Base-by-base conservation (phyloP, 2,113 vertebrate genomes). In the Callipepla californica region DNA sequence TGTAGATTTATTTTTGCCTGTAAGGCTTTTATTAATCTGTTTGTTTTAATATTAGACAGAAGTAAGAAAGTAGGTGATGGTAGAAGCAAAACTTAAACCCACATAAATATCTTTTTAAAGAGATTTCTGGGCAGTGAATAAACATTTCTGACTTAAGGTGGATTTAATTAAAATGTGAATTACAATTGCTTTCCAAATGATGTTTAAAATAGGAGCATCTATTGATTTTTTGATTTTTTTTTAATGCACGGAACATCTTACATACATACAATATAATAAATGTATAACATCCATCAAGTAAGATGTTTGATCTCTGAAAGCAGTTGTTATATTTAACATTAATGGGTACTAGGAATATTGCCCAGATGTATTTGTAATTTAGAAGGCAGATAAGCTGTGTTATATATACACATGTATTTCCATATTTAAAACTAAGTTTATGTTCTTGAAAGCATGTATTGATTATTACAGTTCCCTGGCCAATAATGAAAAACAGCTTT, bases 81-180 rank as follows among this genome's bases (percentile, higher is more conserved):
- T 69, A 59, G 79, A 87, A 48, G 32, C 16, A 94, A 79, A 87
- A 78, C 45, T 55, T 94, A 90, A 87, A 90, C 72, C 47, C 78
- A 74, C 36, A 15, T 36, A 88, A 55, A 23, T 22, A 38, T 67
- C 28, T n/a, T 85, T 90, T 68, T 73, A 40, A 23, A 81, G 85
- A 77, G 36, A 58, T 80, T 97, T 89, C 77, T 89, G 34, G 89
- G 45, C 69, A 78, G 68, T 81, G 83, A 80, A 85, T 87, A 93
- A 88, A 87, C 66, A 73, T 85, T 58, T 92, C 73, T 40, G 50
- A 82, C 55, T 95, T 83, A 89, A 81, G 38, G 51, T 81, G 65
- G 80, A 96, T 96, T 96, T 80, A 95, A 95, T 95, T 96, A 94
- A 96, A 95, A 96, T 28, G 80, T 53, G 47, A 90, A 92, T 96